phyloP scores from a whole-genome alignment of 2,797 vertebrate species.

The Podarcis siculus region DNA sequence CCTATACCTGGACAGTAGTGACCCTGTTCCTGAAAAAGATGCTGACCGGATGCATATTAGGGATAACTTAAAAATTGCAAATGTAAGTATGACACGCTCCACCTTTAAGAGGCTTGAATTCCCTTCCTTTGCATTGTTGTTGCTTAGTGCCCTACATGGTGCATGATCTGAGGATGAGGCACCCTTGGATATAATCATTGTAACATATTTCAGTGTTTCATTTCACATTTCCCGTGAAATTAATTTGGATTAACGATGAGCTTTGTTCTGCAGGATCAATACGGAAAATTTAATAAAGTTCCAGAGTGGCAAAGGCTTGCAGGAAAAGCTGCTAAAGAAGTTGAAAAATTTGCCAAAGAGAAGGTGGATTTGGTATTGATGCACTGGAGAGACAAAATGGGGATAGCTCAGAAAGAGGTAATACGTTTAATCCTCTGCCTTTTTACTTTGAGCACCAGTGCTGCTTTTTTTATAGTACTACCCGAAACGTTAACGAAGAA shows the following conservation, averaged over 20 bases:
- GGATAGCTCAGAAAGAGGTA: slow-evolving; percentile 98
- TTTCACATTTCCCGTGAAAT: neutral
- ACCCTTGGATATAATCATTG: neutral
- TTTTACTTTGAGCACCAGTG: neutral
- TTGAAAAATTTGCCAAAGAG: slow-evolving; percentile 99
- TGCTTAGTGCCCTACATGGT: neutral
- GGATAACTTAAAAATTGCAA: slow-evolving; percentile 96
- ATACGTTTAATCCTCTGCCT: slow-evolving; percentile 38
- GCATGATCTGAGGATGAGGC: neutral
- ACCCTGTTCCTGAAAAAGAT: slow-evolving; percentile 94
- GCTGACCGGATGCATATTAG: slow-evolving; percentile 96
- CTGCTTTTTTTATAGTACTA: neutral
- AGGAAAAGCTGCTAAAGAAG: slow-evolving; percentile 98
- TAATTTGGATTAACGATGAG: slow-evolving; percentile 9
- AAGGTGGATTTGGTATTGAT: slow-evolving; percentile 95
- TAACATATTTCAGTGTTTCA: neutral
- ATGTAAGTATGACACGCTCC: slow-evolving; percentile 79
- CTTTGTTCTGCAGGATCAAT: slow-evolving; percentile 86
- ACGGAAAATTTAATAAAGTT: slow-evolving; percentile 93
- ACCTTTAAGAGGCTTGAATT: neutral
- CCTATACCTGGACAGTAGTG: slow-evolving; percentile 92
- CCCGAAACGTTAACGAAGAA: neutral
- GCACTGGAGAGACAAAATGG: slow-evolving; percentile 99
- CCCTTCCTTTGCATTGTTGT: neutral
- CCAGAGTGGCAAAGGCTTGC: slow-evolving; percentile 97